Percentiles rank a stretch among this genome's conserved stretches.
These are phyloP conservation scores for Pseudochirops cupreus DNA, from an alignment of 2,797 vertebrate genomes.

Conservation along the genomic window DNA sequence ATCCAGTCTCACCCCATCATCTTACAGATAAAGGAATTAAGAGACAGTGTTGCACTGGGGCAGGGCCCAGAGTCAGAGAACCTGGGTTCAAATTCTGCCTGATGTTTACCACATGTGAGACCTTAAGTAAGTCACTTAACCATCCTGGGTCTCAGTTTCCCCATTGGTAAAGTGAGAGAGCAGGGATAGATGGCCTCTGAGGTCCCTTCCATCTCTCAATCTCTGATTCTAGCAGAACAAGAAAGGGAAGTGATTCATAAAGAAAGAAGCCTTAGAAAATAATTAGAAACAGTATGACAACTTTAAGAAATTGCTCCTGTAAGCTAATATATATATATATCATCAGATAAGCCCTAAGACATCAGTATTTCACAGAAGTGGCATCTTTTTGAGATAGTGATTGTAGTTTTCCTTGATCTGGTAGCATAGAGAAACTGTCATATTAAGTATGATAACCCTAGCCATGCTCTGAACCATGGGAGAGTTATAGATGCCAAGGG, in stretches of 20 bases:
- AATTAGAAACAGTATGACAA: background rate
- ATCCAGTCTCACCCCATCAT: background rate
- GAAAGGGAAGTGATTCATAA: background rate
- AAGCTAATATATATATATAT: background rate
- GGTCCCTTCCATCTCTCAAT: background rate
- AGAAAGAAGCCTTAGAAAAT: background rate
- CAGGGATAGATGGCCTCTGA: background rate
- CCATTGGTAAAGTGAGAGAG: background rate
- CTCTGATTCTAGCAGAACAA: background rate
- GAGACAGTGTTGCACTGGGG: background rate
- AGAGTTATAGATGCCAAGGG: background rate
- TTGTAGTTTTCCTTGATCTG: constrained; percentile 17
- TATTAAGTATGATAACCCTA: background rate
- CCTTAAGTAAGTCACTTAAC: background rate
- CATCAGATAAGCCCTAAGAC: constrained; percentile 16
- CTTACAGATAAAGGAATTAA: background rate
- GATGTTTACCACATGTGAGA: background rate
- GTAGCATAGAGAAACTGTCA: constrained; percentile 8
- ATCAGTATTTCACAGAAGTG: background rate
- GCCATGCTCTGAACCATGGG: background rate
- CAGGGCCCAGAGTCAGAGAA: background rate
- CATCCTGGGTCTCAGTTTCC: background rate
- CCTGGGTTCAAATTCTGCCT: background rate
- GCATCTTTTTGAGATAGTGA: background rate
- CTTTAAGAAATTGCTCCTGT: constrained; percentile 14